Conservation (phyloP, 2,113 vertebrate genomes). For the Nesogale talazaci region DNA sequence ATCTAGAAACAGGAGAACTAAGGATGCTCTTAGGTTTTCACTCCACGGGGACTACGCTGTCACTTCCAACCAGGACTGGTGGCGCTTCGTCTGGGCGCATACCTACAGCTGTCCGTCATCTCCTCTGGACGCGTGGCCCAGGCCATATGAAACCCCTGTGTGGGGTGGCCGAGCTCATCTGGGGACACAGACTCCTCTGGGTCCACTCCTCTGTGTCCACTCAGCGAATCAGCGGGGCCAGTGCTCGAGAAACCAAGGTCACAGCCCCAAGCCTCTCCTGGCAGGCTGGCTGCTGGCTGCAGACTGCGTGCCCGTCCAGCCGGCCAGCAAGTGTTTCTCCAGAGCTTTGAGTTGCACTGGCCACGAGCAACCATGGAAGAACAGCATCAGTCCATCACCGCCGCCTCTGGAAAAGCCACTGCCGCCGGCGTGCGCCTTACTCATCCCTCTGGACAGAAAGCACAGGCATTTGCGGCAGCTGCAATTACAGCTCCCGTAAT, state of each 20-base stretch:
- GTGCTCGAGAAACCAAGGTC: constrained; percentile 17
- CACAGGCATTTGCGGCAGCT: not conserved
- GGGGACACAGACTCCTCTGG: not conserved
- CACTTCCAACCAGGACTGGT: not conserved
- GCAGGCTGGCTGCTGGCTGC: not conserved
- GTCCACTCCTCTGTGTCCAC: not conserved
- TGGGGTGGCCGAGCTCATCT: not conserved
- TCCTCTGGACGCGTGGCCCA: not conserved
- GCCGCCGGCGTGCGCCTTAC: rapidly evolving
- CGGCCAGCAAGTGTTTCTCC: not conserved
- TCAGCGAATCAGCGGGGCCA: not conserved
- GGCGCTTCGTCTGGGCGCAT: not conserved
- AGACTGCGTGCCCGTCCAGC: not conserved
- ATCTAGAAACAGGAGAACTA: not conserved
- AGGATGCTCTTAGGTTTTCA: not conserved
- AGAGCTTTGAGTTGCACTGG: not conserved
- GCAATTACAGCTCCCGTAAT: not conserved
- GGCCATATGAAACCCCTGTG: not conserved
- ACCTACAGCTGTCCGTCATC: not conserved
- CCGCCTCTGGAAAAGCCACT: not conserved
- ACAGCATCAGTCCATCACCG: not conserved
- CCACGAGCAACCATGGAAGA: not conserved
- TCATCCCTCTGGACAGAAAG: not conserved
- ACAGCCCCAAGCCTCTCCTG: not conserved
- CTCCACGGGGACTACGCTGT: not conserved